Evolutionary conservation across 2,888 invertebrate species (phyloP).

Genomic region (Synergus umbraculus): DNA sequence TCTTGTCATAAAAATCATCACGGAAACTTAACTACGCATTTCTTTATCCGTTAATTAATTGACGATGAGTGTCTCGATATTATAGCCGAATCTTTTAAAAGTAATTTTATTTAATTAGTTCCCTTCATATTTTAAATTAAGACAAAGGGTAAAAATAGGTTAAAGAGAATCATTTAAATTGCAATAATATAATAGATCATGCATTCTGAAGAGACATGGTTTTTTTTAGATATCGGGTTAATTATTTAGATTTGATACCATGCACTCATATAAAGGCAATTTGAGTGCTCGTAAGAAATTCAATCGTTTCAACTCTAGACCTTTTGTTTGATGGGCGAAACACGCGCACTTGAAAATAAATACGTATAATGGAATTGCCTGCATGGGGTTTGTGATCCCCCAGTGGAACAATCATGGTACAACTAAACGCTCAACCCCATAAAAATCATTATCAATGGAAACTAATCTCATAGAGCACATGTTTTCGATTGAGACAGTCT

Average conservation of each 20-base stretch:
- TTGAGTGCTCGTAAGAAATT: slow-evolving; percentile 19
- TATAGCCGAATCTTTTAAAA: background rate
- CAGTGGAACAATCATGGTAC: slow-evolving; percentile 34
- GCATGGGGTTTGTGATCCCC: slow-evolving; percentile 60
- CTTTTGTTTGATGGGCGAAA: slow-evolving; percentile 51
- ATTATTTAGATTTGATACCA: too few species aligned
- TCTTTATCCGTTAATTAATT: background rate
- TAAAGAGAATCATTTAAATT: too few species aligned
- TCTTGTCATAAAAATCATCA: background rate
- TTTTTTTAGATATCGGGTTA: background rate
- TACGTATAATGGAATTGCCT: slow-evolving; percentile 68
- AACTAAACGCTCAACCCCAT: slow-evolving; percentile 46
- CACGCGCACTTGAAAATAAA: slow-evolving; percentile 63
- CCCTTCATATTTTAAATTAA: too few species aligned
- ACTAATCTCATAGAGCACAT: slow-evolving; percentile 69
- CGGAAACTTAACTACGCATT: background rate
- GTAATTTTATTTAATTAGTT: background rate
- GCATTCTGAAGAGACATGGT: background rate
- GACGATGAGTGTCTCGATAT: background rate
- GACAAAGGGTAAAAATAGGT: too few species aligned
- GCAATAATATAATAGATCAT: too few species aligned
- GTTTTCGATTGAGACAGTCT: slow-evolving; percentile 57
- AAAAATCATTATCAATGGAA: slow-evolving; percentile 69
- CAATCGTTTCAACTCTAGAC: slow-evolving; percentile 16
- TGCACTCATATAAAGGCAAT: background rate